phyloP scores from a whole-genome alignment of 2,888 invertebrate genomes.

The Mesorhabditis belari region DNA sequence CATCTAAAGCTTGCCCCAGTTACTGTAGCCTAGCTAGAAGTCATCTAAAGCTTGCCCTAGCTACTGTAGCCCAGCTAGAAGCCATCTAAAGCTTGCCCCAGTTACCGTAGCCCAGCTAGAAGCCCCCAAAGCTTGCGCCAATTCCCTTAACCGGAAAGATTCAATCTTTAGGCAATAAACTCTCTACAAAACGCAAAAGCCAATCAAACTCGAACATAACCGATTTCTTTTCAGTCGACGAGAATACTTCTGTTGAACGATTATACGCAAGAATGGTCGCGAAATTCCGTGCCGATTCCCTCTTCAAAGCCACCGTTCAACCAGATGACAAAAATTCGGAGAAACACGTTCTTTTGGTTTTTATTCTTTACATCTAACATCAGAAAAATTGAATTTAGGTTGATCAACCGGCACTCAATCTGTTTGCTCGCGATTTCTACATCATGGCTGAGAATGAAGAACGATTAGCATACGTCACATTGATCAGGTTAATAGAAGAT shows the following conservation, averaged over 20 bases:
- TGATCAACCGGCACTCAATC: constrained; percentile 77
- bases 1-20: too few relatives aligned
- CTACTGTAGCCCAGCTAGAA: too few relatives aligned
- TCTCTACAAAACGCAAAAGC: too few relatives aligned
- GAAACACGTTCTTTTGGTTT: constrained; percentile 78
- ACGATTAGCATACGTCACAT: constrained; percentile 65
- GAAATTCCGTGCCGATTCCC: constrained; percentile 49
- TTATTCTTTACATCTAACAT: neutral
- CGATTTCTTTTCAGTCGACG: neutral
- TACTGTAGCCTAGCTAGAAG: too few relatives aligned
- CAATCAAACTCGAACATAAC: too few relatives aligned
- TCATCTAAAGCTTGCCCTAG: too few relatives aligned
- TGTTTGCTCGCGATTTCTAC: constrained; percentile 78
- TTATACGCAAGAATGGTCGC: constrained; percentile 23
- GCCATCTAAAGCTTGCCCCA: too few relatives aligned
- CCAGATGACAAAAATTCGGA: constrained; percentile 87
- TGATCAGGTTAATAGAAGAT: constrained; percentile 31
- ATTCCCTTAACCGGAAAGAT: too few relatives aligned
- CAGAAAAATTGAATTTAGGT: constrained; percentile 60
- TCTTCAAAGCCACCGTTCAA: constrained; percentile 62
- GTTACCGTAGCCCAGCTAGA: too few relatives aligned
- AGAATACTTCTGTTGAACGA: neutral
- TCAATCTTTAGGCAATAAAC: too few relatives aligned
- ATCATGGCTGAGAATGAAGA: constrained; percentile 68
- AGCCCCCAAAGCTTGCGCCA: too few relatives aligned